Evolutionary conservation across 2,797 vertebrate species (phyloP), one percentile per base, ranked within the genome.

Genomic region (Podarcis lilfordi): DNA sequence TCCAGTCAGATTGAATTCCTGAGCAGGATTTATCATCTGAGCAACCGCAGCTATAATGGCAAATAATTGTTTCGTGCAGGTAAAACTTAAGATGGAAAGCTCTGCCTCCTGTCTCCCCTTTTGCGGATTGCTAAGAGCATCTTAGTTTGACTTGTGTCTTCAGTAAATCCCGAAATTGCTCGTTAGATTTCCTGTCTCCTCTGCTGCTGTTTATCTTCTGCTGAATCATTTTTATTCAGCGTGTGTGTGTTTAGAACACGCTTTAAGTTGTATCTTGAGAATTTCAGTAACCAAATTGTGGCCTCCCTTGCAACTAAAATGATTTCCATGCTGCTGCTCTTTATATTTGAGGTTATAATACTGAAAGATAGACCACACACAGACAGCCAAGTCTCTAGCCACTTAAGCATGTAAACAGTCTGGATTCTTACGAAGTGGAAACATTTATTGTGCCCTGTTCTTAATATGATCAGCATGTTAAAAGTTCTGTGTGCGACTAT

Each of bases 321-420:
- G 78, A 96, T 97, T 97, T 97, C 96, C 84, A 95, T 96, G 95
- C 96, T 97, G 97, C 94, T 97, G 95, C 96, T 96, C 97, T 97
- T 95, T 94, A 95, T 96, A 95, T 97, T 97, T 96, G 8, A 95
- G 93, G 95, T 95, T 96, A 94, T 95, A 95, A 97, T 97, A 96
- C 96, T 97, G 97, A 97, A 96, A 97, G 97, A 96, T 96, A 90
- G 98, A 98, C 98, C 98, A 98, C 98, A 98, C 98, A 98, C 97
- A 96, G 95, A 97, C 95, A 97, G 96, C 95, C 96, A 95, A 96
- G 94, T 97, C 96, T 97, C 96, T 96, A 97, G 95, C 96, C 96
- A 97, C 97, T 98, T 97, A 96, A 0, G 79, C 97, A 89, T 97
- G 97, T 98, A 98, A 97, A 98, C 97, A 97, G 96, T 97, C 97